phyloP scores from a whole-genome alignment of 2,888 invertebrate genomes.

The Lepetodrilus schrolli region DNA sequence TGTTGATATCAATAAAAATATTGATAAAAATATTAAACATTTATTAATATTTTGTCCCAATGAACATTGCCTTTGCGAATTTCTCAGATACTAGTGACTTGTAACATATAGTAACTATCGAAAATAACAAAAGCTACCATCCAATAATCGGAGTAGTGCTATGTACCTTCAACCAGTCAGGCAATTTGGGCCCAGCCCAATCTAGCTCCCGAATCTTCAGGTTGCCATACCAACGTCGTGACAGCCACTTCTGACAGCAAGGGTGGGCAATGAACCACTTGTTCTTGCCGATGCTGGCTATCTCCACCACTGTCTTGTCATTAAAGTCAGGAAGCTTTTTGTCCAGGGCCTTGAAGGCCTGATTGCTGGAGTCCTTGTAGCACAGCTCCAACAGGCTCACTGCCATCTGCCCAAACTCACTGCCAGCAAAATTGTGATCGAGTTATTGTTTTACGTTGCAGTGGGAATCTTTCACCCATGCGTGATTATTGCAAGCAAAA shows the following conservation, averaged over 20 bases:
- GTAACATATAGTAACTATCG: too few relatives aligned
- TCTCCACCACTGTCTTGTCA: slow-evolving; percentile 73
- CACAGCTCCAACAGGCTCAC: slow-evolving; percentile 71
- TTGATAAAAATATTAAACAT: too few relatives aligned
- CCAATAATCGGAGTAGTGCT: too few relatives aligned
- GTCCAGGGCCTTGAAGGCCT: slow-evolving; percentile 72
- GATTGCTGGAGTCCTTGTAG: slow-evolving; percentile 64
- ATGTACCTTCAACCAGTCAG: slow-evolving; percentile 72
- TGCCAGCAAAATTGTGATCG: too few relatives aligned
- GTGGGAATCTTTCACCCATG: too few relatives aligned
- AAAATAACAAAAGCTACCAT: too few relatives aligned
- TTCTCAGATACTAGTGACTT: too few relatives aligned
- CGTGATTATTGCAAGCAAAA: too few relatives aligned
- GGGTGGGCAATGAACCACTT: slow-evolving; percentile 77
- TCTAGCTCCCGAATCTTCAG: slow-evolving; percentile 72
- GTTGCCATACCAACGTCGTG: slow-evolving; percentile 74
- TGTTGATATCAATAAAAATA: too few relatives aligned
- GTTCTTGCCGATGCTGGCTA: slow-evolving; percentile 74
- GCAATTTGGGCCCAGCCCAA: slow-evolving; percentile 68
- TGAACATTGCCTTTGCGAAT: too few relatives aligned
- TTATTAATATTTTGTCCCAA: too few relatives aligned
- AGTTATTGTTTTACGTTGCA: too few relatives aligned
- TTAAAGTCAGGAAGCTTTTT: slow-evolving; percentile 73
- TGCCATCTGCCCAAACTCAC: slow-evolving; percentile 73
- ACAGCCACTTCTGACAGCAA: slow-evolving; percentile 77